A percentile compares a stretch with the other conserved stretches of the same genome.
These are phyloP conservation scores for Euleptes europaea DNA, from an alignment of 2,113 vertebrate genomes.

Conservation along the genomic window DNA sequence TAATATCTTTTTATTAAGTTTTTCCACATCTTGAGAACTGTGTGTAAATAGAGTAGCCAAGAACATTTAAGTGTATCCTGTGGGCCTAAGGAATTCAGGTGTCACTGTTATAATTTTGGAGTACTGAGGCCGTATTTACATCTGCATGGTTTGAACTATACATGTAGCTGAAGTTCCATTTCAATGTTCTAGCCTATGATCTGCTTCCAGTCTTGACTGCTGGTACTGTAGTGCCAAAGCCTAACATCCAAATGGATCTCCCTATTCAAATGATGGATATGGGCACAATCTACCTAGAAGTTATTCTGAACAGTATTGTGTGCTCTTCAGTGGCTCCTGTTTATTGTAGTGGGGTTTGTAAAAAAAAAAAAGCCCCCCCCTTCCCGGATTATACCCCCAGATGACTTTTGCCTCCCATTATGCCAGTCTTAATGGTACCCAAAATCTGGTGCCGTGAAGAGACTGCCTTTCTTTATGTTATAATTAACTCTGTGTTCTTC, in stretches of 20 bases:
- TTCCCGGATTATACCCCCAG: not conserved
- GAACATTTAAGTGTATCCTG: conserved; percentile 23
- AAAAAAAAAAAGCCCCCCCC: not conserved
- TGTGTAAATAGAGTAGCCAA: conserved; percentile 28
- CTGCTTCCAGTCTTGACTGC: not conserved
- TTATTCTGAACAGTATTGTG: not conserved
- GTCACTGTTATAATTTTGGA: conserved; percentile 14
- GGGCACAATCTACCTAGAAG: not conserved
- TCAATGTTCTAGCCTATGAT: too few species aligned
- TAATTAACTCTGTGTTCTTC: not conserved
- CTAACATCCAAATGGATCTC: not conserved
- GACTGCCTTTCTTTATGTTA: not conserved
- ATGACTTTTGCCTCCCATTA: too few species aligned
- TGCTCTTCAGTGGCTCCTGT: not conserved
- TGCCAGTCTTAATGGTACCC: not conserved
- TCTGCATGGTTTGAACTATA: not conserved
- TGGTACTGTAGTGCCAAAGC: not conserved
- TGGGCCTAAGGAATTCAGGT: not conserved
- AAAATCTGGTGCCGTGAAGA: not conserved
- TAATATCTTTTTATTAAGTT: not conserved
- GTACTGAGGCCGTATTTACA: conserved; percentile 3
- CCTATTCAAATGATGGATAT: not conserved
- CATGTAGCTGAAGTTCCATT: not conserved
- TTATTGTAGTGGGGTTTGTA: not conserved
- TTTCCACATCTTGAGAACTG: not conserved